A percentile compares a stretch with the other conserved stretches of the same genome.
Conservation (phyloP, 2,888 invertebrate species). For the Zele albiditarsus region DNA sequence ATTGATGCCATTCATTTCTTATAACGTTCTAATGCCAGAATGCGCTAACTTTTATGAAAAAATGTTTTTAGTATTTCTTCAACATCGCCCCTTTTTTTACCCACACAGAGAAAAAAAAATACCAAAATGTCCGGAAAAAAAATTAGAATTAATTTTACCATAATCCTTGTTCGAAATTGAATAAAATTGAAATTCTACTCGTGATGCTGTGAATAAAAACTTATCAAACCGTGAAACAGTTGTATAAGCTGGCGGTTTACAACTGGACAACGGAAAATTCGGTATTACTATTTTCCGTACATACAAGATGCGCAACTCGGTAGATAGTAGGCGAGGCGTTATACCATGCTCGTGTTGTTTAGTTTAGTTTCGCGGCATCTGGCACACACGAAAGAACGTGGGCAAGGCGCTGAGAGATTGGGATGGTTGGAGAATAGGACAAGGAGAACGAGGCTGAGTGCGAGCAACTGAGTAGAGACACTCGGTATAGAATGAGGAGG, state of each 20-base stretch:
- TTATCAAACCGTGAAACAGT: conserved; percentile 50
- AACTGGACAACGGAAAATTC: neutral
- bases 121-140: too few species aligned
- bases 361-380: conserved; percentile 61
- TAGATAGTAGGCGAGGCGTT: neutral
- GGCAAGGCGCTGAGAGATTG: conserved; percentile 31
- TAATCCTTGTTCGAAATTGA: too few species aligned
- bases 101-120: too few species aligned
- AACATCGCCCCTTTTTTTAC: too few species aligned
- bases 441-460: conserved; percentile 22
- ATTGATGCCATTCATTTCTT: too few species aligned
- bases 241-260: conserved; percentile 2
- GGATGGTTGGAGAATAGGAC: conserved; percentile 27
- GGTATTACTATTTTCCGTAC: neutral
- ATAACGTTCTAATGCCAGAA: too few species aligned
- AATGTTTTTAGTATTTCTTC: too few species aligned
- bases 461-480: conserved; percentile 30
- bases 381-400: conserved; percentile 57
- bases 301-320: neutral
- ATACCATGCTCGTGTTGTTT: conserved; percentile 51
- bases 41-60: too few species aligned
- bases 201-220: conserved; percentile 45
- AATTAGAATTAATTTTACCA: too few species aligned
- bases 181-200: too few species aligned
- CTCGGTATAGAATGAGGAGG: conserved; percentile 32